Evolutionary conservation across 2,888 invertebrate species (phyloP).

Genomic region (Acleris sparsana): DNA sequence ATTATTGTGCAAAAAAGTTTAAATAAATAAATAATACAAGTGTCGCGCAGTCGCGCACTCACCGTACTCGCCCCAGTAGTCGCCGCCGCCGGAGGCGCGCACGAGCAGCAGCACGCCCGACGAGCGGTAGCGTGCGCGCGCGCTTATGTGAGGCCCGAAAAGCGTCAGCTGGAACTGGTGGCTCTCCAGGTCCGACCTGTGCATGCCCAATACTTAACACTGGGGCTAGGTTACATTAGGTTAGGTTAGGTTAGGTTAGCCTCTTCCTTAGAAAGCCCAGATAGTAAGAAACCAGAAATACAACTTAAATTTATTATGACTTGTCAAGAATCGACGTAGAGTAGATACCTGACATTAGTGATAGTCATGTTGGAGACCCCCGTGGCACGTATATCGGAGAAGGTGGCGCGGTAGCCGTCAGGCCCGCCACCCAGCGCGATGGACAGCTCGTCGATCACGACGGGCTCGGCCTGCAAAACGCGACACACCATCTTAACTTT

Average conservation of each 20-base stretch:
- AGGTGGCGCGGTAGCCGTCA: slow-evolving; percentile 91
- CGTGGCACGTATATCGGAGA: slow-evolving; percentile 90
- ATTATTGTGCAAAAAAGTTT: too few relatives aligned
- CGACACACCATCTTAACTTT: too few relatives aligned
- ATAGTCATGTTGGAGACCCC: slow-evolving; percentile 92
- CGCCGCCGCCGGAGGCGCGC: slow-evolving; percentile 92
- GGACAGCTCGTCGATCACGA: slow-evolving; percentile 92
- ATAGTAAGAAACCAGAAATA: too few relatives aligned
- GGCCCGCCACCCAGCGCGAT: slow-evolving; percentile 91
- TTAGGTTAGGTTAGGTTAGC: too few relatives aligned
- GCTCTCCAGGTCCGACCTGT: slow-evolving; percentile 89
- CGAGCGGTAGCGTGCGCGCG: slow-evolving; percentile 90
- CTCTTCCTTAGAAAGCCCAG: too few relatives aligned
- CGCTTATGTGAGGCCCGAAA: slow-evolving; percentile 91
- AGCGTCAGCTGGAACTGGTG: slow-evolving; percentile 92
- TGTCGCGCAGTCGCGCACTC: slow-evolving; percentile 36
- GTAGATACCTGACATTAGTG: slow-evolving; percentile 88
- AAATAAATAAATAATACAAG: too few relatives aligned
- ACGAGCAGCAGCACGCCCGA: slow-evolving; percentile 91
- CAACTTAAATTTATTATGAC: too few relatives aligned
- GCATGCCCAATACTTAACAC: not conserved
- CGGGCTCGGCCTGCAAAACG: slow-evolving; percentile 87
- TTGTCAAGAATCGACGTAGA: too few relatives aligned
- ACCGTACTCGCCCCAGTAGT: slow-evolving; percentile 96
- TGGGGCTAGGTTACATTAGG: too few relatives aligned